phyloP scores from a whole-genome alignment of 2,888 invertebrate species.

The Entomobrya multifasciata region DNA sequence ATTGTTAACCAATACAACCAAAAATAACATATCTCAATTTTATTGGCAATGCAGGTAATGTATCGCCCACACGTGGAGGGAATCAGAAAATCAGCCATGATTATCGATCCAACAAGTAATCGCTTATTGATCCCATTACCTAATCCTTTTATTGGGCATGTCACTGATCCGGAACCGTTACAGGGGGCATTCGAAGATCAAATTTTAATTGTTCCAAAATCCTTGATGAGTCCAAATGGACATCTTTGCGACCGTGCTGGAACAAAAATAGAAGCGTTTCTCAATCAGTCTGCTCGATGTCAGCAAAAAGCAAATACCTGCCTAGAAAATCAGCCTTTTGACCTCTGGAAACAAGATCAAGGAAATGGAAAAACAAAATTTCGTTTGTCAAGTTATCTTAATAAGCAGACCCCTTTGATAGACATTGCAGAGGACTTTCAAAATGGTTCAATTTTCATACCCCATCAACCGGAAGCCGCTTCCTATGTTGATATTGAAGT shows the following conservation, averaged over 20 bases:
- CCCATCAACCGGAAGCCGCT: constrained; percentile 1
- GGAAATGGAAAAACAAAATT: constrained; percentile 17
- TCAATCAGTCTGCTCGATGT: constrained; percentile 29
- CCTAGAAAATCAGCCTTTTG: constrained; percentile 58
- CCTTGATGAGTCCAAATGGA: constrained; percentile 44
- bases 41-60: constrained; percentile 20
- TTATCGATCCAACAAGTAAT: neutral
- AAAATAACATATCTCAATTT: neutral
- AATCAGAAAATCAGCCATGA: neutral
- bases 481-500: constrained; percentile 51
- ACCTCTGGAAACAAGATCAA: constrained; percentile 54
- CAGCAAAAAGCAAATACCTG: constrained; percentile 23
- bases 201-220: constrained; percentile 44
- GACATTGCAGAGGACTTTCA: constrained; percentile 1
- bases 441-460: constrained; percentile 23
- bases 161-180: constrained; percentile 7
- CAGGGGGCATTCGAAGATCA: constrained; percentile 29
- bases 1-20: neutral
- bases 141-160: neutral
- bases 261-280: constrained; percentile 29
- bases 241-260: constrained; percentile 42
- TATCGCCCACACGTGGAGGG: constrained; percentile 35
- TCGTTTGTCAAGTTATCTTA: constrained; percentile 21
- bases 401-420: neutral
- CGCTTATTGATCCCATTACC: constrained; percentile 32